Evolutionary conservation across 2,888 invertebrate species (phyloP), one percentile per base, ranked within the genome.

Genomic region (Molanna angustata): DNA sequence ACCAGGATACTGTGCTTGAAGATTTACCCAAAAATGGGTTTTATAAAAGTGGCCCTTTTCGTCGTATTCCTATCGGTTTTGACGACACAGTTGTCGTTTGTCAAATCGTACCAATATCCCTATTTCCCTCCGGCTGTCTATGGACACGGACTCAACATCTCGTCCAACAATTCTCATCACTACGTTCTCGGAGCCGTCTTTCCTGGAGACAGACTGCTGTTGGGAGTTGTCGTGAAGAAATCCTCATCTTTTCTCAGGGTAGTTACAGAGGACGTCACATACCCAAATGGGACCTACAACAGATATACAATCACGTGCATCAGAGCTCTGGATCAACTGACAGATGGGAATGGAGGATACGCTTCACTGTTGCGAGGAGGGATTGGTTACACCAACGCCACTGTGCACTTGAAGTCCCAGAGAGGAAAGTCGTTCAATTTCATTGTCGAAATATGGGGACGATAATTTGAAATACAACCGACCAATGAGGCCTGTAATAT

Each of bases 321-420:
- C 1, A 48, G 52, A 3, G 67, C 66, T 0, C 17, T 64, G 4
- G 71, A 71, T 40, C 64, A 64, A 42, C 62, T 62, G 27, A 62
- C 54, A 13, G 62, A 68, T 16, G 70, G 68, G 1, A 67, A 65
- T 7, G 71, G 70, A 11, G 71, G 69, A 1, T 58, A 56, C 16
- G 58, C 47, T 3, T 46, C 56, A 16, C 42, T 67, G 2, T 2
- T 59, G 1, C 7, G 16, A 0, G 71, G 71, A 19, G 71, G 71
- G 6, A 65, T 67, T 2, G 66, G 66, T 11, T 41, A 47, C 49
- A 61, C 22, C 27, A 61, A 64, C 19, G 66, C 64, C 4, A 64
- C 64, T 0, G 6, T 71, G 0, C 60, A 56, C 2, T 66, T 70
- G 58, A 67, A 64, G 52, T 68, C 70, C 16, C 63, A 63, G 49